A percentile compares a stretch with the other conserved stretches of the same genome.
These are phyloP conservation scores for Coelopa frigida DNA, from an alignment of 1,140 invertebrate genomes.

Conservation along the genomic window DNA sequence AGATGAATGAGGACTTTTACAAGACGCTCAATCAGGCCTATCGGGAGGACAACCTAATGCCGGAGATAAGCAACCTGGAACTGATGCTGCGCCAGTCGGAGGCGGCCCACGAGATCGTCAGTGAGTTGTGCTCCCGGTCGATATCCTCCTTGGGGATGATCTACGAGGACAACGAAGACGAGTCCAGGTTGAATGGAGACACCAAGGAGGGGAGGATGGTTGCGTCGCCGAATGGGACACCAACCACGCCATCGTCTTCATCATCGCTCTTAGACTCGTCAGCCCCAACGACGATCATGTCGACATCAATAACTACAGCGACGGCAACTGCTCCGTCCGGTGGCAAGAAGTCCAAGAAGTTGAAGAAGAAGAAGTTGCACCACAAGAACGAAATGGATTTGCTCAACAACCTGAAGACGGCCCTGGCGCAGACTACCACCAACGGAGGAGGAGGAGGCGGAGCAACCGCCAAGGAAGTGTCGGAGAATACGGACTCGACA, in stretches of 20 bases:
- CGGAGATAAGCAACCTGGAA: constrained; percentile 33
- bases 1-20: constrained; percentile 84
- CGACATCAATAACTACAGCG: neutral
- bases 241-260: too few species aligned
- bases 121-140: constrained; percentile 3
- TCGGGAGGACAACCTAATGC: constrained; percentile 56
- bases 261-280: too few species aligned
- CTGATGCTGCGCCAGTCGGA: constrained; percentile 24
- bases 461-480: too few species aligned
- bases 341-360: constrained; percentile 20
- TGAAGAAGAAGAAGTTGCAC: constrained; percentile 40
- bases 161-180: constrained; percentile 56
- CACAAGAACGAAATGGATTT: constrained; percentile 41
- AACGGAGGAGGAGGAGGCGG: too few species aligned
- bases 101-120: constrained; percentile 14
- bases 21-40: constrained; percentile 80
- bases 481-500: too few species aligned
- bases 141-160: constrained; percentile 58
- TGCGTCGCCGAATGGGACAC: neutral
- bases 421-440: constrained; percentile 17
- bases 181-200: neutral
- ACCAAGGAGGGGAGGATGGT: neutral
- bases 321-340: constrained; percentile 7
- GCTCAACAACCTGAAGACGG: constrained; percentile 37
- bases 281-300: constrained; percentile 1